Percentiles rank a stretch among this genome's conserved stretches.
Evolutionary conservation across 35 echinoderm and acorn worm genomes (phyloP).

Genomic region (Heliocidaris erythrogramma): DNA sequence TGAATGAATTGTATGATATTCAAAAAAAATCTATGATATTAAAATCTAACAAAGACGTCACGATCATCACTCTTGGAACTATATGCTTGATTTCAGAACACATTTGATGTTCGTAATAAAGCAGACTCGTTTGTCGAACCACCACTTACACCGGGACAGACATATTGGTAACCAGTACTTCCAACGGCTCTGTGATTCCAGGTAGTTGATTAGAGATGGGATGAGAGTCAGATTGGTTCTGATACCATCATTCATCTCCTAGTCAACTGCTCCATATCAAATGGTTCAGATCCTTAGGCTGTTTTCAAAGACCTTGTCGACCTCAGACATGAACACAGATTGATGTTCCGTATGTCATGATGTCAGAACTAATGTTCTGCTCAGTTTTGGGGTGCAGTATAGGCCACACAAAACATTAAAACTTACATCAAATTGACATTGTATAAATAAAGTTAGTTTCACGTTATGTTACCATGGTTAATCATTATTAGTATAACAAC

Average conservation of each 20-base stretch:
- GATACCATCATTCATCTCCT: constrained; percentile 16
- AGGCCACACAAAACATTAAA: neutral
- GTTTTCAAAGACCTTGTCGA: constrained; percentile 3
- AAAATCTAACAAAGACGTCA: neutral
- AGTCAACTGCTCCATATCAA: constrained; percentile 9
- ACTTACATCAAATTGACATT: no score
- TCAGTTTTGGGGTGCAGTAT: neutral
- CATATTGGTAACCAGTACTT: neutral
- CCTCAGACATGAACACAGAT: neutral
- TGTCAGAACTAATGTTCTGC: neutral
- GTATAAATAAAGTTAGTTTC: no score
- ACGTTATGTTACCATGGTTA: no score
- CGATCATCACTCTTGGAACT: no score
- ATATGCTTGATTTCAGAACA: neutral
- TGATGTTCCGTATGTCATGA: neutral
- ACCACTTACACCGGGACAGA: no score
- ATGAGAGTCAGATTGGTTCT: neutral
- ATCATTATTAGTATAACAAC: neutral
- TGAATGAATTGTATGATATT: no score
- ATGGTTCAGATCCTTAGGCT: neutral
- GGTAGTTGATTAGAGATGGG: neutral
- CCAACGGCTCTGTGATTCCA: neutral
- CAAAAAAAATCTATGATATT: no score
- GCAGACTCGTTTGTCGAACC: neutral
- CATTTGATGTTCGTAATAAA: neutral